Percentiles rank a stretch among this genome's conserved stretches.
Conservation (phyloP, 2,113 vertebrate genomes). For the Leptocoma aspasia region DNA sequence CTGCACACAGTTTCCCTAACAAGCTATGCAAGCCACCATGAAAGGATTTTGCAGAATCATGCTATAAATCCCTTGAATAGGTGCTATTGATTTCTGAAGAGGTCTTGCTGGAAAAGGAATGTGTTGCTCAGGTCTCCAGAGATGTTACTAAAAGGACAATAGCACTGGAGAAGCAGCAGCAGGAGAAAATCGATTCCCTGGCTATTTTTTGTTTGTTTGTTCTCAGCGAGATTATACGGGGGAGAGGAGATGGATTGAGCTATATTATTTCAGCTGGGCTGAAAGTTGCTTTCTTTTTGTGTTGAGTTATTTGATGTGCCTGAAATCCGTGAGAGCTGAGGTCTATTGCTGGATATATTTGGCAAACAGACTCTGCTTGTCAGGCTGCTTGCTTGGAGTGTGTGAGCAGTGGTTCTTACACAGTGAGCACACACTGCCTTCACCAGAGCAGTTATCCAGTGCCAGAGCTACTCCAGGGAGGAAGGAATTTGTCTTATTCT, state of each 20-base stretch:
- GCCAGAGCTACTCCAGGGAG: not conserved
- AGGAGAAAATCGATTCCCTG: constrained; percentile 1
- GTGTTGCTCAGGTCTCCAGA: not conserved
- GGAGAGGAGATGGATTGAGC: not conserved
- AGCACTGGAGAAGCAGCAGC: not conserved
- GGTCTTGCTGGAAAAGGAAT: constrained; percentile 5
- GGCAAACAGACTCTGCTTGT: not conserved
- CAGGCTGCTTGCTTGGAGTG: not conserved
- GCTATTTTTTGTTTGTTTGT: constrained; percentile 10
- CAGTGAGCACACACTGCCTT: not conserved
- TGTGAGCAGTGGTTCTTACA: not conserved
- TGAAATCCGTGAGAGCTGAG: not conserved
- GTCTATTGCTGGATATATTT: not conserved
- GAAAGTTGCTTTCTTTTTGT: not conserved
- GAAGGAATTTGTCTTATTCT: not conserved
- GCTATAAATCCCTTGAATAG: constrained; percentile 37
- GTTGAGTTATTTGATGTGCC: not conserved
- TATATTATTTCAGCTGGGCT: not conserved
- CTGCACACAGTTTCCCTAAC: not conserved
- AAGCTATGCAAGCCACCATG: not conserved
- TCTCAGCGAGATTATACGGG: not conserved
- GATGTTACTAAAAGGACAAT: constrained; percentile 11
- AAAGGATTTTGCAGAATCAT: constrained; percentile 2
- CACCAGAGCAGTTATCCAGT: not conserved
- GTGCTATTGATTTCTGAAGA: constrained; percentile 46